Evolutionary conservation across 2,888 invertebrate genomes (phyloP).

Genomic region (Reticulitermes lucifugus): DNA sequence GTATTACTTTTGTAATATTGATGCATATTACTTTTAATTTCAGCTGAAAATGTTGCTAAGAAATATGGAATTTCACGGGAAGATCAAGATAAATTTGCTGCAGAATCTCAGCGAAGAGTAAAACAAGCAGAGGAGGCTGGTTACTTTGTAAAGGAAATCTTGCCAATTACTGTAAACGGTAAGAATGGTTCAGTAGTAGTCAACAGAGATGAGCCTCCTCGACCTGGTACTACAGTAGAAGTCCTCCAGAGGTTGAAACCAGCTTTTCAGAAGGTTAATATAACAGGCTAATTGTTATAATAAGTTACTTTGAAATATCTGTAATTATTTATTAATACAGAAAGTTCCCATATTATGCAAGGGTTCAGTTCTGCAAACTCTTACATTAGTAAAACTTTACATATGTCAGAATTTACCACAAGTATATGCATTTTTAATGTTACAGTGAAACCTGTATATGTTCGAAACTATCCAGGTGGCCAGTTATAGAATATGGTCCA

Average conservation of each 20-base stretch:
- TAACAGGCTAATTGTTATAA: not conserved
- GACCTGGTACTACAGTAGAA: slow-evolving; percentile 71
- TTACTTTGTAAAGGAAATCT: slow-evolving; percentile 78
- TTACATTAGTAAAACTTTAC: no score
- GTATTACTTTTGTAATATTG: not conserved
- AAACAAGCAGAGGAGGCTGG: slow-evolving; percentile 72
- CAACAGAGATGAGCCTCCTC: slow-evolving; percentile 77
- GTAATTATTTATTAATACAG: no score
- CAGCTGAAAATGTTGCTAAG: slow-evolving; percentile 82
- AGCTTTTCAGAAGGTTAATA: slow-evolving; percentile 70
- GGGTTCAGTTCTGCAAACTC: no score
- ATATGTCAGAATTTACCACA: no score
- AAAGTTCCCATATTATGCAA: no score
- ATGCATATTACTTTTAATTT: slow-evolving; percentile 48
- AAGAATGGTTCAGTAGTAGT: slow-evolving; percentile 65
- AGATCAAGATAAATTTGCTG: slow-evolving; percentile 79
- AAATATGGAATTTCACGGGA: slow-evolving; percentile 73
- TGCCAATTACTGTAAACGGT: slow-evolving; percentile 70
- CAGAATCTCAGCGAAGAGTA: slow-evolving; percentile 74
- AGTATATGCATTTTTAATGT: no score
- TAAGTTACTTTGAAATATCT: no score
- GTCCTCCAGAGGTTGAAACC: slow-evolving; percentile 73
- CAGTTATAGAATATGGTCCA: no score
- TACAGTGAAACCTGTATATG: no score
- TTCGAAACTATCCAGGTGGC: no score